phyloP scores from a whole-genome alignment of 92 coral and sea anemone species.

The Zoanthus gigantus region DNA sequence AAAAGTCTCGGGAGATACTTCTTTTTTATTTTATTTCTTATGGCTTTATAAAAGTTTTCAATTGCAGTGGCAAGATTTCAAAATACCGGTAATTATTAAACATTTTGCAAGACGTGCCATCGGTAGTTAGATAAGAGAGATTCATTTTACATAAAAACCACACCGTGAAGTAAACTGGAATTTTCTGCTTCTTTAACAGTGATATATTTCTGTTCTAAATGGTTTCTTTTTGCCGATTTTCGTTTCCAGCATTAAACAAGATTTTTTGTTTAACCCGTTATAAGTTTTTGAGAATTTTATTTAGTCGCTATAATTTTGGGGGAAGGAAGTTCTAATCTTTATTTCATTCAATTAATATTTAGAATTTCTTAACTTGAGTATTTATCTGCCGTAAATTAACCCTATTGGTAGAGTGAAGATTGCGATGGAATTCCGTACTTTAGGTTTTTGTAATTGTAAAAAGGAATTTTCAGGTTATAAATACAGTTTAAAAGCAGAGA shows the following conservation, averaged over 20 bases:
- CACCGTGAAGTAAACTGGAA: not conserved
- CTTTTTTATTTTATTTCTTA: not conserved
- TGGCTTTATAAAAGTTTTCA: not conserved
- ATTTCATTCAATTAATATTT: not conserved
- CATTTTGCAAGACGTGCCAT: not conserved
- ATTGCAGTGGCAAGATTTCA: not conserved
- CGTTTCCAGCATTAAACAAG: not conserved
- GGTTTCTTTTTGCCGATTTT: not conserved
- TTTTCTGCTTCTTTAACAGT: not conserved
- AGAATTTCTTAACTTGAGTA: not conserved
- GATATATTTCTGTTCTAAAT: not conserved
- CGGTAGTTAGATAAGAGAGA: not conserved
- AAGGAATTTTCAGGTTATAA: not conserved
- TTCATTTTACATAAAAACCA: not conserved
- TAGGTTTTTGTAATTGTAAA: conserved; percentile 14
- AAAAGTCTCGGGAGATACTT: not conserved
- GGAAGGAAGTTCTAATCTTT: not conserved
- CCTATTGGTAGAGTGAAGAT: not conserved
- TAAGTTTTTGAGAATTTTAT: not conserved
- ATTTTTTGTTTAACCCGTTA: not conserved
- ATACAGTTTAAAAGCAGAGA: not conserved
- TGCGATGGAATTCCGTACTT: not conserved
- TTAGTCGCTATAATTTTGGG: not conserved
- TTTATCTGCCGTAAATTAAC: conserved; percentile 3
- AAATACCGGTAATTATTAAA: not conserved